Base-by-base conservation (phyloP, 2,797 vertebrate genomes). In the Scyliorhinus canicula region DNA sequence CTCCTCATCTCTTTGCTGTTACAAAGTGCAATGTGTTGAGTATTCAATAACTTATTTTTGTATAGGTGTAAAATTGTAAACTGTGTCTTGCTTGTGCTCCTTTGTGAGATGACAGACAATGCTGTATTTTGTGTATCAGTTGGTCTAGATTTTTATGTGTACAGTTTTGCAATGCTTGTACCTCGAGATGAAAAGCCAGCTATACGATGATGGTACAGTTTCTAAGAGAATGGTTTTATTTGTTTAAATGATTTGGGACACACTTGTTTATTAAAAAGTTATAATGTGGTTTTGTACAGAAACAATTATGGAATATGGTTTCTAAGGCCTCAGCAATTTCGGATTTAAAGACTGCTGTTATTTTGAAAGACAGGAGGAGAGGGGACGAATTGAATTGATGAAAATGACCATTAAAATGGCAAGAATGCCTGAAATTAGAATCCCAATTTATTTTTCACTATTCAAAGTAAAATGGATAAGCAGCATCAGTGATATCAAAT, bases 11-110 rank as follows among this genome's bases (percentile, higher is more conserved):
- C 96, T 95, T 97, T 96, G 95, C 96, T 96, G 95, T 95, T 95
- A 95, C 96, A 82, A 95, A 96, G 96, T 96, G 97, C 97, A 97
- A 97, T 97, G 97, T 97, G 97, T 97, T 96, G 65, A 21, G 93
- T 69, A 55, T 74, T 50, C 74, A 74, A 71, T 52, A 93, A 94
- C 67, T 50, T 69, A 94, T 94, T 94, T 94, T 94, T 71, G 93
- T 94, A 93, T 52, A 35, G 44, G 93, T 94, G 93, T 50, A 69
- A 91, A 91, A 91, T 4, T 94, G 67, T 94, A 50, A 60, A 82
- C n/a, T 14, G 79, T 82, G 44, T 69, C n/a, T 94, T 31, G 93
- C 50, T 94, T 74, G 44, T 71, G 67, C 12, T 71, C 65, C 67
- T 94, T 94, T 94, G 93, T 94, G 93, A 71, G 52, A 74, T 63